Base-by-base conservation (phyloP, 2,797 vertebrate species). In the Peromyscus attwateri region DNA sequence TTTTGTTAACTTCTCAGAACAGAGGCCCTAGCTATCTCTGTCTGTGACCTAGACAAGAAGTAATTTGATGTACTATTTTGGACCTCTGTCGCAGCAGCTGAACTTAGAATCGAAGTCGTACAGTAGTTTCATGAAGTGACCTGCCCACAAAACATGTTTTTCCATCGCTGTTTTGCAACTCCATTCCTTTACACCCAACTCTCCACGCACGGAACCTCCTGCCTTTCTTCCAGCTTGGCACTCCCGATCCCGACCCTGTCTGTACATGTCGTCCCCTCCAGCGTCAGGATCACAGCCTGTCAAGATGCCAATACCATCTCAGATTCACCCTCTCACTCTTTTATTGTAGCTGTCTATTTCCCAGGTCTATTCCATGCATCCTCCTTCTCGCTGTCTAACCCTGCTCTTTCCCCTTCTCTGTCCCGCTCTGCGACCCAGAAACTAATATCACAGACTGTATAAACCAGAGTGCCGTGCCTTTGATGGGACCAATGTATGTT, bases 91-190 rank as follows among this genome's bases (percentile, higher is more conserved):
- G 83, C 25, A 83, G 68, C 46, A 40, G 40, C 49, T 57, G 49
- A 62, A 71, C 40, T 19, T 52, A 43, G 46, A 79, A 4, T 21
- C 8, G 52, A 62, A 68, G 31, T 89, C 64, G 10, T 21, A 52
- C 11, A 84, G 76, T 89, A 37, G 12, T 16, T 94, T 89, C 80
- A 62, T 62, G 92, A 52, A 90, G 91, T 43, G 52, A 71, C 76
- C 64, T 92, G 81, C 68, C 55, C 62, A 75, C 34, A 19, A 46
- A 64, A 96, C 87, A 60, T 0, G 1, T 81, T 91, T 97, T 90
- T 62, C 68, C 64, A 83, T 89, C 4, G 49, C 62, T 83, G 40
- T 84, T 90, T 90, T 88, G 76, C 16, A 96, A 37, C 43, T 85
- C 52, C 23, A 89, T 95, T 79, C 52, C 31, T 49, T 62, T 57